phyloP scores from a whole-genome alignment of 2,797 vertebrate species.

The Australoheros facetus region DNA sequence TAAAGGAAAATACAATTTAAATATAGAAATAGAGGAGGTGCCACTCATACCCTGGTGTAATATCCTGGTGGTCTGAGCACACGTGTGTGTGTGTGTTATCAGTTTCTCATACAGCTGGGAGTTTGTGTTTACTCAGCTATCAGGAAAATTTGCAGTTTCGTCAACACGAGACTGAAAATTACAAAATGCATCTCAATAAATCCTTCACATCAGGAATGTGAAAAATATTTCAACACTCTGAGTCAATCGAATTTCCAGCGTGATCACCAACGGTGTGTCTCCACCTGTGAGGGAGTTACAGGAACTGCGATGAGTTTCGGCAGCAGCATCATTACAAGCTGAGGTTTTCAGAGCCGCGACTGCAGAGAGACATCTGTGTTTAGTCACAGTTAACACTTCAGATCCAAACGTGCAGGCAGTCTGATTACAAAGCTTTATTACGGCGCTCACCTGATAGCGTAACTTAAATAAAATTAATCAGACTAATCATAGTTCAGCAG shows the following conservation, averaged over 20 bases:
- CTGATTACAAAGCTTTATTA: neutral
- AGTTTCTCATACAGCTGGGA: conserved; percentile 36
- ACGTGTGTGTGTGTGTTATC: conserved; percentile 39
- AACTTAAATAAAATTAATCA: neutral
- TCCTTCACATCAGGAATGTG: conserved; percentile 27
- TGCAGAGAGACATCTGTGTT: neutral
- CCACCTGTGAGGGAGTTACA: conserved; percentile 27
- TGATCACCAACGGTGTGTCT: conserved; percentile 4
- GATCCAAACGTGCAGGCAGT: neutral
- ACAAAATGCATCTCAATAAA: conserved; percentile 24
- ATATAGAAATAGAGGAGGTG: too few species aligned
- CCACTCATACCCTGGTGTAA: too few species aligned
- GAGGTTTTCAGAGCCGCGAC: neutral
- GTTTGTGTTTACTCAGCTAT: conserved; percentile 42
- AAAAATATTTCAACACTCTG: conserved; percentile 6
- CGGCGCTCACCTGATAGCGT: neutral
- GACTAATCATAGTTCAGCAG: neutral
- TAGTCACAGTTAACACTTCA: neutral
- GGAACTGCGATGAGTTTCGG: neutral
- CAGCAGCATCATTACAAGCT: neutral
- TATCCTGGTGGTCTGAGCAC: neutral
- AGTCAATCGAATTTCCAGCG: neutral
- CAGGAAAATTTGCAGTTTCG: conserved; percentile 9
- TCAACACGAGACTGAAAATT: conserved; percentile 17
- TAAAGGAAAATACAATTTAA: too few species aligned